Evolutionary conservation across 1,140 invertebrate genomes (phyloP).

Genomic region (Drosophila lowei): DNA sequence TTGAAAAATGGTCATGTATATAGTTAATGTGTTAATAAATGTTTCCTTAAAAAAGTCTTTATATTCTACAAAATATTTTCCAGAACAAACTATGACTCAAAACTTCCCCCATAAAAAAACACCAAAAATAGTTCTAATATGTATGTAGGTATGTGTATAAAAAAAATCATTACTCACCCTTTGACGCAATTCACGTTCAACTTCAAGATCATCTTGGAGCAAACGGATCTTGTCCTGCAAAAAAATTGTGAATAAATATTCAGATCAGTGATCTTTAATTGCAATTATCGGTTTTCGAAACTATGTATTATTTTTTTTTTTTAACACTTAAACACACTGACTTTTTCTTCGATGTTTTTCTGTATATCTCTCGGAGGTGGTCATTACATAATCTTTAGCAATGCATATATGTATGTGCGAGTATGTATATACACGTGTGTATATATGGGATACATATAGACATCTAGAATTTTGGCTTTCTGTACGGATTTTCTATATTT

Average conservation of each 20-base stretch:
- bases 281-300: conserved; percentile 2
- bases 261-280: conserved; percentile 7
- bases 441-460: conserved; percentile 41
- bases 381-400: conserved; percentile 63
- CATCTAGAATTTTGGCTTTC: conserved; percentile 64
- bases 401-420: conserved; percentile 49
- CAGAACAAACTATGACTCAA: neutral
- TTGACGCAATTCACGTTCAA: conserved; percentile 97
- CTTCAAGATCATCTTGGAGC: conserved; percentile 98
- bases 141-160: neutral
- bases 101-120: neutral
- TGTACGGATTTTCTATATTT: conserved; percentile 72
- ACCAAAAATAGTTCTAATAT: too few relatives aligned
- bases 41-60: neutral
- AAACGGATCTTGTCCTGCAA: conserved; percentile 99
- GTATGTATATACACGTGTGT: conserved; percentile 26
- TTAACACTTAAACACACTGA: conserved; percentile 22
- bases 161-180: conserved; percentile 89
- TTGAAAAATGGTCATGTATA: too few relatives aligned
- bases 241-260: conserved; percentile 56
- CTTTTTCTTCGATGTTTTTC: conserved; percentile 22
- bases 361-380: conserved; percentile 35
- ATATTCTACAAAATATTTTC: neutral
- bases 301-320: conserved; percentile 8
- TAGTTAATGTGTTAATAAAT: too few relatives aligned